A percentile compares a stretch with the other conserved stretches of the same genome.
These are phyloP conservation scores for Portevinia maculata DNA, from an alignment of 2,888 invertebrate genomes.

Conservation along the genomic window DNA sequence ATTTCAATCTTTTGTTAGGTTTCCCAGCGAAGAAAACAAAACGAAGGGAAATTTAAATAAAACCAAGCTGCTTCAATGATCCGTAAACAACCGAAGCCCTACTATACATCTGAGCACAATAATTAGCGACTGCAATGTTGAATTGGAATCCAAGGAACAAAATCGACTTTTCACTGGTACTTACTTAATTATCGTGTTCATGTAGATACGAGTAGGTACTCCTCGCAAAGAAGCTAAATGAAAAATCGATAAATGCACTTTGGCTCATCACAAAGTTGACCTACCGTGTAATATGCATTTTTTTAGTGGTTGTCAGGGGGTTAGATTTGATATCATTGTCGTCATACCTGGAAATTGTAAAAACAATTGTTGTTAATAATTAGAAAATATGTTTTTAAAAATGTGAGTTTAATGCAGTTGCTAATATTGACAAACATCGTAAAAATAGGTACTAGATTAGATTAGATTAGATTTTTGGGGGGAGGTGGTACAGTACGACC, in stretches of 20 bases:
- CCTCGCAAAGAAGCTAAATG: conserved; percentile 9
- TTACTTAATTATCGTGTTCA: conserved; percentile 39
- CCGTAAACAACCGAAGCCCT: conserved; percentile 71
- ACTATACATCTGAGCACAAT: conserved; percentile 49
- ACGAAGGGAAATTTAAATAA: conserved; percentile 45
- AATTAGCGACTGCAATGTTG: conserved; percentile 63
- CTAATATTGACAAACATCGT: too few relatives aligned
- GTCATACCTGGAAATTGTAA: conserved; percentile 59
- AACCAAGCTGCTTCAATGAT: conserved; percentile 70
- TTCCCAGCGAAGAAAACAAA: conserved; percentile 40
- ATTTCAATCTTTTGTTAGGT: conserved; percentile 52
- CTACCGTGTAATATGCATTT: conserved; percentile 16
- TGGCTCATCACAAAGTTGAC: conserved; percentile 36
- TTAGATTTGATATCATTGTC: background rate
- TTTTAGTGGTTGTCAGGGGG: conserved; percentile 5
- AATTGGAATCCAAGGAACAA: conserved; percentile 33
- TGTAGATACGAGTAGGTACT: background rate
- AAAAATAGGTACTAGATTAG: too few relatives aligned
- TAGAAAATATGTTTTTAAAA: too few relatives aligned
- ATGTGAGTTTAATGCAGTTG: too few relatives aligned
- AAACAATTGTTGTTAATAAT: too few relatives aligned
- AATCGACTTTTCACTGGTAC: conserved; percentile 17
- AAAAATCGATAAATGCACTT: conserved; percentile 65
- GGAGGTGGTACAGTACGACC: too few relatives aligned
- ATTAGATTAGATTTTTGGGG: too few relatives aligned